Evolutionary conservation across 2,888 invertebrate genomes (phyloP).

Genomic region (Panopea generosa): DNA sequence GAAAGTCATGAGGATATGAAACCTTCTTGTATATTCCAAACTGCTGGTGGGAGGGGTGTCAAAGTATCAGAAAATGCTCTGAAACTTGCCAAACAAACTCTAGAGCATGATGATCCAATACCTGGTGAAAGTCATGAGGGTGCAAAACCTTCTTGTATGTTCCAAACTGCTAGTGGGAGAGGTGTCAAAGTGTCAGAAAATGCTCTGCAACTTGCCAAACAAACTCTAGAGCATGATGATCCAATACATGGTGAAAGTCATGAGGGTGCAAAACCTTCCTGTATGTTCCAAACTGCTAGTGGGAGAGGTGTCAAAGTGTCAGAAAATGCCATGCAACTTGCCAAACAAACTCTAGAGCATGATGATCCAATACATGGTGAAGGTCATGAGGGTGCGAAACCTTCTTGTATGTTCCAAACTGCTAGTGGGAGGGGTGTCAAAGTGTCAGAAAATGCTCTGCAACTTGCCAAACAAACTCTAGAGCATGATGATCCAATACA

Average conservation of each 20-base stretch:
- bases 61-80: conserved; percentile 27
- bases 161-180: conserved; percentile 37
- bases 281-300: conserved; percentile 52
- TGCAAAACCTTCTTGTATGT: not conserved
- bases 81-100: conserved; percentile 10
- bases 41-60: conserved; percentile 22
- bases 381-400: conserved; percentile 10
- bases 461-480: conserved; percentile 28
- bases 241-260: not conserved
- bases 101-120: conserved; percentile 19
- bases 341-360: conserved; percentile 26
- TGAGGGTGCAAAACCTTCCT: not conserved
- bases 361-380: not conserved
- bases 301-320: conserved; percentile 28
- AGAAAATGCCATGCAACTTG: conserved; percentile 28
- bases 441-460: conserved; percentile 36
- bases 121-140: not conserved
- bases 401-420: conserved; percentile 15
- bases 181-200: conserved; percentile 14
- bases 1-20: not conserved
- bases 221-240: conserved; percentile 20
- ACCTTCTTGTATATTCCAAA: conserved; percentile 7
- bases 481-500: conserved; percentile 11
- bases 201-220: conserved; percentile 37
- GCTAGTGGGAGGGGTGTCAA: conserved; percentile 38